Evolutionary conservation across 2,113 vertebrate genomes (phyloP).

Genomic region (Vicugna pacos): DNA sequence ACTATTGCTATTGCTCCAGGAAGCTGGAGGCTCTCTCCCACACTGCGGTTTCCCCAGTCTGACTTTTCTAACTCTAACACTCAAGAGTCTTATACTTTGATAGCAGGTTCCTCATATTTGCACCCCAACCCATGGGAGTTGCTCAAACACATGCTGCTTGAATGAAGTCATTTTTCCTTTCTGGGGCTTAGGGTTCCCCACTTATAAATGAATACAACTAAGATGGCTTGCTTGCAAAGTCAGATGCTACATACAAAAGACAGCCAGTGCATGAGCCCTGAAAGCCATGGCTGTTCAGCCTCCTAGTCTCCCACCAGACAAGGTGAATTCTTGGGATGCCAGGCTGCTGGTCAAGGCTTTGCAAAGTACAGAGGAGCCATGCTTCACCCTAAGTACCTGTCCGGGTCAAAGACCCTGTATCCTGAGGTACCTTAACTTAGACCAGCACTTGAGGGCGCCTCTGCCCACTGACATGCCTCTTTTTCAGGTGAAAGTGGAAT

Average conservation of each 20-base stretch:
- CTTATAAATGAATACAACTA: constrained; percentile 53
- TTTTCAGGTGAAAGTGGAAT: constrained; percentile 27
- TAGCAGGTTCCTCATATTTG: neutral
- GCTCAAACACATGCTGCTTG: constrained; percentile 40
- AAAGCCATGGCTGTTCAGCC: constrained; percentile 20
- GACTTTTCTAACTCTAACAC: neutral
- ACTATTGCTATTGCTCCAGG: neutral
- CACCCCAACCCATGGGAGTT: neutral
- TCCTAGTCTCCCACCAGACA: constrained; percentile 58
- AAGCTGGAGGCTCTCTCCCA: neutral
- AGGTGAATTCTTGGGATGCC: constrained; percentile 71
- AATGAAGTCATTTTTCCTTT: constrained; percentile 53
- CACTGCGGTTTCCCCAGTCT: neutral
- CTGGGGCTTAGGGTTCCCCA: constrained; percentile 38
- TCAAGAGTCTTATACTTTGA: neutral
- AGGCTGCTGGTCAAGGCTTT: constrained; percentile 61
- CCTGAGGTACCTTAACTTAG: neutral
- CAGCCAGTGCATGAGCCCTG: neutral
- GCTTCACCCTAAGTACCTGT: neutral
- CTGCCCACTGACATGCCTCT: neutral
- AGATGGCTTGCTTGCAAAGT: constrained; percentile 35
- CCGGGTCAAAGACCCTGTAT: neutral
- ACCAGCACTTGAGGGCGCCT: too few relatives aligned
- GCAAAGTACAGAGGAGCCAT: constrained; percentile 32
- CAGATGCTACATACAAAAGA: constrained; percentile 43